Evolutionary conservation across 2,113 vertebrate species (phyloP), one percentile per base, ranked within the genome.

Genomic region (Tretioscincus oriximinensis): DNA sequence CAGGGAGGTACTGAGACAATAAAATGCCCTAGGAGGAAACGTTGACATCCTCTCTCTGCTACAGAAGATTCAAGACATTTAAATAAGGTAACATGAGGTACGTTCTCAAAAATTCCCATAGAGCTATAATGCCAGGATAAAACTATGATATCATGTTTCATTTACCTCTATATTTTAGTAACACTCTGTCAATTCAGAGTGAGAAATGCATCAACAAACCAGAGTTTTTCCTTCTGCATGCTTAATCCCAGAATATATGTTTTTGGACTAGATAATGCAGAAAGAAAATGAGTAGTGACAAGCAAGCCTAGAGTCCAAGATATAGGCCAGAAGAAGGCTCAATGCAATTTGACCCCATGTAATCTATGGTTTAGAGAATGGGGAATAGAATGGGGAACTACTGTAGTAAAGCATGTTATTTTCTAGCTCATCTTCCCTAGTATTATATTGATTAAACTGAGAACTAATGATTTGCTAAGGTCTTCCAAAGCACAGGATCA

Each of bases 21-120:
- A 84, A 87, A 86, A 91, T 90, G 70, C 66, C 80, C 84, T 84
- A 85, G 88, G 88, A 93, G 92, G 91, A 93, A 93, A 90, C 89
- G 89, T 90, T 90, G 81, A 92, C 90, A 90, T 92, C 91, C 91
- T 93, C 92, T 84, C 86, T 81, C 80, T 89, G 89, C 88, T 89
- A 80, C 8, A 1, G 0, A 24, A 1, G 60, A 61, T 80, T 45
- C 26, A 80, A 78, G 73, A 49, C 84, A 88, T 91, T 89, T 90
- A 87, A 12, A 73, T 9, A 21, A 72, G 78, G 70, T 76, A 73
- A 84, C 84, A 31, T 0, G 0, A 58, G 71, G 66, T 63, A 90
- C 89, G 88, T 93, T 92, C 90, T 89, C 91, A 88, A 88, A 85
- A 92, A 88, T 3, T 14, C 51, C 51, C 51, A 83, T 26, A 65